Evolutionary conservation across 2,113 vertebrate species (phyloP), one percentile per base, ranked within the genome.

Genomic region (Anseranas semipalmata): DNA sequence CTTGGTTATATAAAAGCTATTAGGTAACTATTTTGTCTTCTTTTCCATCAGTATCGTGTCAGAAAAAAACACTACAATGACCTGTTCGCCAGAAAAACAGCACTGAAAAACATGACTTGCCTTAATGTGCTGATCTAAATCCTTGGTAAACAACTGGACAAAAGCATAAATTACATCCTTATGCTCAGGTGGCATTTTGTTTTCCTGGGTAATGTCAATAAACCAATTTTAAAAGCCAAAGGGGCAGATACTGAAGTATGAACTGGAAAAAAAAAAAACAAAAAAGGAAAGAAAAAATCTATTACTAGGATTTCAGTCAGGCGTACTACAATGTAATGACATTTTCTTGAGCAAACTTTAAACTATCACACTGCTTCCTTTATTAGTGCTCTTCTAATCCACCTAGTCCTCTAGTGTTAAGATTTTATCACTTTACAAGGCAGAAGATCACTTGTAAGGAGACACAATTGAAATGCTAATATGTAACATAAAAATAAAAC

Each of bases 251-350:
- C n/a, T 59, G 18, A 87, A 55, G 32, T 35, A 73, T 14, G 28
- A 85, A 46, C 53, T 46, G 18, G 50, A 12, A 37, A 37, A 37
- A 27, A 27, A 63, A 17, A 37, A 18, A 18, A 74, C 75, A 75
- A 39, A 39, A 39, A 4, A 2, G 5, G 1, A 0, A 8, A 65
- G 39, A 48, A 67, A 30, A 19, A 12, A 10, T 17, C 6, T 58
- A 28, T 22, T 45, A 37, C 4, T 62, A 73, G 22, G 33, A 75
- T 55, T 90, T 83, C 27, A 63, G 43, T 39, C 30, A 62, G n/a
- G 60, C 24, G 35, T 50, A 55, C 46, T 52, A 43, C 43, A 83
- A 63, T 20, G 7, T 55, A 43, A 85, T 41, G 32, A 12, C 65
- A 56, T 14, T 77, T 72, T 65, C 25, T 70, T 60, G 55, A 65